Base-by-base conservation (phyloP, 2,797 vertebrate genomes). In the Coregonus ussuriensis region DNA sequence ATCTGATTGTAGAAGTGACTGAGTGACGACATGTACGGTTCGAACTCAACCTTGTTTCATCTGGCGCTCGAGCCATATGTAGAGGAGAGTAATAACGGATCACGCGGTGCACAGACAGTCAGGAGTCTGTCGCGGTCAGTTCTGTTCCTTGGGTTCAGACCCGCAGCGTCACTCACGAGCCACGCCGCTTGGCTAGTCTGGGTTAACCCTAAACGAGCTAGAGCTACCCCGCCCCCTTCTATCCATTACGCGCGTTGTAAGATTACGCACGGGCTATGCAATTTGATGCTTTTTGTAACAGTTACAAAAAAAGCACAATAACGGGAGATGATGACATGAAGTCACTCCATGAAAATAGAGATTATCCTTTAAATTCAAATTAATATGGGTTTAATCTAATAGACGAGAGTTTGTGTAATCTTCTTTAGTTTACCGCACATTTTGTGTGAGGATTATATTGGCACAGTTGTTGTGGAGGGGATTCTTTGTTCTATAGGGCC, bases 321-420 rank as follows among this genome's bases (percentile, higher is more conserved):
- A 90, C 83, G 89, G 59, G 83, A 87, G 86, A 85, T 86, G 85
- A 89, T 89, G 85, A 89, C 88, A 86, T 72, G 71, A 81, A 81
- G 82, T 87, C 88, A 88, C 89, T 88, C 81, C 82, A 75, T 88
- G 88, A 86, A 92, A 87, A 84, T 73, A 70, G 83, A 86, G 89
- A 89, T 91, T 84, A 93, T 91, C 87, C 76, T 69, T 83, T 81
- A 82, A 85, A 88, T 88, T 89, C 81, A 89, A 88, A 90, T 89
- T 76, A 88, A 88, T 87, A 83, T 74, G 81, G 86, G 82, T 76
- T 88, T 91, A 90, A 91, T 89, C 88, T 89, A 85, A 86, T 88
- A 87, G 85, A 88, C 84, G 85, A 84, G 72, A 74, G 51, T 83
- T 53, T 82, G 80, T 56, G 21, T 90, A 89, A 91, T 91, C 88